phyloP scores from a whole-genome alignment of 2,888 invertebrate species.

The Dolichopus griseipennis region DNA sequence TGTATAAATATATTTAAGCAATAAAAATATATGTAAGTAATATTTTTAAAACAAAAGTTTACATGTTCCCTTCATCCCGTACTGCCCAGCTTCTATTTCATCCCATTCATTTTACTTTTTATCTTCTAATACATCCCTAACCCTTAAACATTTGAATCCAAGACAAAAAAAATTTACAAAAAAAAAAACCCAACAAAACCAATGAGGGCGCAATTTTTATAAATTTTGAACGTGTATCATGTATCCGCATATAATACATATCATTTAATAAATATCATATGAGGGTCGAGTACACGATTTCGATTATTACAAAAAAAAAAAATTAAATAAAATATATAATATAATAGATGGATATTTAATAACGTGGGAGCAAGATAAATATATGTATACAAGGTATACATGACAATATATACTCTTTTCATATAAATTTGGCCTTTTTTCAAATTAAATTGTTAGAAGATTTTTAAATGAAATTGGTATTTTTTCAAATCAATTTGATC shows the following conservation, averaged over 20 bases:
- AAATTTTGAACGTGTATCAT: neutral
- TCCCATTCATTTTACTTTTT: no score
- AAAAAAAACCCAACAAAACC: neutral
- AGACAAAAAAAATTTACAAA: neutral
- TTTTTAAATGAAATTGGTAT: no score
- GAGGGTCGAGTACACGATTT: neutral
- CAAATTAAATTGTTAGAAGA: no score
- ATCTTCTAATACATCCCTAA: no score
- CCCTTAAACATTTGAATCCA: no score
- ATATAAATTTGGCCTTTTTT: no score
- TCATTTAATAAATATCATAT: neutral
- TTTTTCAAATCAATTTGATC: no score
- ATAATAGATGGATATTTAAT: neutral
- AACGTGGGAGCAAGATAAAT: neutral
- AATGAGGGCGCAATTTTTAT: slow-evolving; percentile 2
- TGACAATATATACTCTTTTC: no score
- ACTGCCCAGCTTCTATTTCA: no score
- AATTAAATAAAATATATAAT: neutral
- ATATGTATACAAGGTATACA: no score
- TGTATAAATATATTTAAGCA: neutral
- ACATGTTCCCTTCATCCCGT: no score
- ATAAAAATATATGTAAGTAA: neutral
- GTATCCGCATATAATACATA: neutral
- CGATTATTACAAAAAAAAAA: neutral
- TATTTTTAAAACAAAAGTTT: neutral